Evolutionary conservation across 2,797 vertebrate species (phyloP), one percentile per base, ranked within the genome.

Genomic region (Sebastes vulpes): DNA sequence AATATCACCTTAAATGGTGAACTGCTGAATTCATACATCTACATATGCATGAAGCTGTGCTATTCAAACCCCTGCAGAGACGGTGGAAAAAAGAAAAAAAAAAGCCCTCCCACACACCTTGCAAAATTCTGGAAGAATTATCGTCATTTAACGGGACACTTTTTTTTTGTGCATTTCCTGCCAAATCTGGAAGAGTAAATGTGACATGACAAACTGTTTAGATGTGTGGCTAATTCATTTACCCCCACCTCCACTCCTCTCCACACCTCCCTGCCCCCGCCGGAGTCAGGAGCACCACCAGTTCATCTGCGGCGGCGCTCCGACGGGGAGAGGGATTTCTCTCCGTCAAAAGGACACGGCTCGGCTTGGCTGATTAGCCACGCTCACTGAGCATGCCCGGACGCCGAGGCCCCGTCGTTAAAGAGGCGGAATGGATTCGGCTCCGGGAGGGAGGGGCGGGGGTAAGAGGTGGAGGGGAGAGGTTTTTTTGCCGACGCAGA

Each of bases 181-280:
- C 85, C 84, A 78, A 85, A 80, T 89, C 65, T 91, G 80, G 63
- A 74, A 87, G 38, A 91, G 78, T 85, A 83, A 94, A 88, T 77
- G 83, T 77, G 87, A 90, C 85, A 81, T 89, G 89, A 91, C 93
- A 63, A 75, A 94, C 84, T 93, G 81, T 94, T 94, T 91, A 92
- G 79, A 80, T 95, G 92, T 93, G 89, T 92, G 86, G 95, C 94
- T 90, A 96, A 96, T 96, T 95, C 92, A 93, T 95, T 95, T 92
- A 87, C 61, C 5, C 79, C 75, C 26, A 12, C 26, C 56, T 6
- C 60, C 58, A 28, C 70, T 58, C 75, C 5, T 74, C 38, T 58
- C 54, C 76, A 31, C 61, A 68, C 57, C 72, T 63, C 52, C 75
- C 25, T 12, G 2, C 42, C 78, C 46, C 74, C n/a, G 88, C 92